Percentiles rank a stretch among this genome's conserved stretches.
Conservation (phyloP, 2,113 vertebrate species). For the Saccopteryx leptura region DNA sequence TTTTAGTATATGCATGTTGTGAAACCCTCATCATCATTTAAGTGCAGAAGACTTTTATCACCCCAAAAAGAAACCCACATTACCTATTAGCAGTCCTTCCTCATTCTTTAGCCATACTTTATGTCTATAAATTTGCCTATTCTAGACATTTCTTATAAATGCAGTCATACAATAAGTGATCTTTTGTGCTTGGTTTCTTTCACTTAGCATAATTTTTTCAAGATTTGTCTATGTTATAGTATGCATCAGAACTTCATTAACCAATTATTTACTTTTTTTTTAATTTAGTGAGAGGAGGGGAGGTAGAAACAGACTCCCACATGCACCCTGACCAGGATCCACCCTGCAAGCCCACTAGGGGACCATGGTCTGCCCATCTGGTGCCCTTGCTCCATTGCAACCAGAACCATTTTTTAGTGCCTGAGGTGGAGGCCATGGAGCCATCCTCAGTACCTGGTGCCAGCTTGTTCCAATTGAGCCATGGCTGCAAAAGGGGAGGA, state of each 20-base stretch:
- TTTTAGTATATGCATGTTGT: not conserved
- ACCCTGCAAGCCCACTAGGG: no score
- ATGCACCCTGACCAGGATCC: no score
- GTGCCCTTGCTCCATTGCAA: no score
- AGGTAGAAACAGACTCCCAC: no score
- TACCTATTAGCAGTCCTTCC: not conserved
- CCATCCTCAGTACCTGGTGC: no score
- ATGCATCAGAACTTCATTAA: not conserved
- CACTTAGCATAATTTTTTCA: not conserved
- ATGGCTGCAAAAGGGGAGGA: no score
- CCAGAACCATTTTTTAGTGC: no score
- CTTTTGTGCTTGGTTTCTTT: not conserved
- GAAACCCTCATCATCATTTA: not conserved
- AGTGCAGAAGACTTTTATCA: slow-evolving; percentile 3
- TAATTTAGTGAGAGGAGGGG: no score
- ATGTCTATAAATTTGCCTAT: not conserved
- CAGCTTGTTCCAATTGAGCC: no score
- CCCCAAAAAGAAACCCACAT: not conserved
- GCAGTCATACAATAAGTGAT: not conserved
- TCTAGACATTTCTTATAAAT: not conserved
- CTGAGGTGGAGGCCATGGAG: no score
- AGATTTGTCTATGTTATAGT: not conserved
- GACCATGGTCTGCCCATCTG: no score
- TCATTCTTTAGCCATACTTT: not conserved
- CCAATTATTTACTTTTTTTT: not conserved